Percentiles rank a stretch among this genome's conserved stretches.
Conservation (phyloP, 92 coral and sea anemone species). For the Muricea muricata region DNA sequence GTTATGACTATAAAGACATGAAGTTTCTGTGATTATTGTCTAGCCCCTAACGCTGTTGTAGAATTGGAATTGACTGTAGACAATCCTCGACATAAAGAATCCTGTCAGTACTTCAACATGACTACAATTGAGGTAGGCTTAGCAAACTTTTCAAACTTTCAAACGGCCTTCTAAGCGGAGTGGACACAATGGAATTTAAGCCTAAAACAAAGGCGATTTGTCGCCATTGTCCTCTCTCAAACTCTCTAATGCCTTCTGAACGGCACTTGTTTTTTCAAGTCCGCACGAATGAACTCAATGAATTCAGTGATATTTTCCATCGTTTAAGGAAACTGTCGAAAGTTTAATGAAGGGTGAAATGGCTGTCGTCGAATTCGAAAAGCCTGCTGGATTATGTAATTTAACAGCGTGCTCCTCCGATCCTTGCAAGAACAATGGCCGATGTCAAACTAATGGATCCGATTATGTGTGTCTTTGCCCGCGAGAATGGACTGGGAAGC, state of each 20-base stretch:
- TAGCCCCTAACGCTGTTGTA: conserved; percentile 69
- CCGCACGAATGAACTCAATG: too few relatives aligned
- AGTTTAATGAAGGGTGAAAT: conserved; percentile 46
- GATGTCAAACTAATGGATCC: conserved; percentile 60
- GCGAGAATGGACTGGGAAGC: conserved; percentile 88
- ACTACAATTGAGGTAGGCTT: conserved; percentile 69
- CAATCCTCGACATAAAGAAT: conserved; percentile 64
- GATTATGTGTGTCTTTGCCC: conserved; percentile 73
- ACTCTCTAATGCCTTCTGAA: too few relatives aligned
- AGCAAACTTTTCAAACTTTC: background rate
- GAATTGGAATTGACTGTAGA: conserved; percentile 70
- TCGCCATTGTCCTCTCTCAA: too few relatives aligned
- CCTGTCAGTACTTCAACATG: conserved; percentile 82
- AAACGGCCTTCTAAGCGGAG: too few relatives aligned
- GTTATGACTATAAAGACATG: background rate
- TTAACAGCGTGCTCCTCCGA: conserved; percentile 77
- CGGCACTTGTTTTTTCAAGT: too few relatives aligned
- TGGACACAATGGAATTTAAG: too few relatives aligned
- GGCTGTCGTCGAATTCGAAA: conserved; percentile 56
- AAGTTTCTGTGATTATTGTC: background rate
- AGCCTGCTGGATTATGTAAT: conserved; percentile 74
- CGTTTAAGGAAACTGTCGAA: conserved; percentile 64
- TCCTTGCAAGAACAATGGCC: conserved; percentile 80
- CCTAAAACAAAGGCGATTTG: too few relatives aligned
- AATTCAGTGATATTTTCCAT: background rate